phyloP scores from a whole-genome alignment of 2,888 invertebrate genomes.

The Hofmannophila pseudospretella region DNA sequence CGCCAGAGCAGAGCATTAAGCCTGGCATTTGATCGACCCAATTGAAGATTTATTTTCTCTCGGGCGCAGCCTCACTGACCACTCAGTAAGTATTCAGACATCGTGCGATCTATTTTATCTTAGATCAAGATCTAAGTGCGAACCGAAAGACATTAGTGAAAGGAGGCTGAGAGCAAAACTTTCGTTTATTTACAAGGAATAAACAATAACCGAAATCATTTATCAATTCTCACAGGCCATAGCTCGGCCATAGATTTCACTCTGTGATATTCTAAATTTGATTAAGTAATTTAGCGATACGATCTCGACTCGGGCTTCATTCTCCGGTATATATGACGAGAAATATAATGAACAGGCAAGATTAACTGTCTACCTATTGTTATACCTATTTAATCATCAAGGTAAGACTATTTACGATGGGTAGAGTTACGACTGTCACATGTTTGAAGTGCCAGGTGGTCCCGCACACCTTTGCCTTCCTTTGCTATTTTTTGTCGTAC shows the following conservation, averaged over 20 bases:
- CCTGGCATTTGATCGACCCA: conserved; percentile 73
- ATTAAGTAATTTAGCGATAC: conserved; percentile 40
- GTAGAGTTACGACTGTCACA: no score
- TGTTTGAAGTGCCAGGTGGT: no score
- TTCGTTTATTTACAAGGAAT: conserved; percentile 66
- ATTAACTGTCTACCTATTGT: not conserved
- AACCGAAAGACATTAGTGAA: conserved; percentile 72
- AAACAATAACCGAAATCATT: conserved; percentile 68
- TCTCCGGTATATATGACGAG: conserved; percentile 1
- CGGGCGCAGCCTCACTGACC: conserved; percentile 53
- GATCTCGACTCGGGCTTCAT: conserved; percentile 20
- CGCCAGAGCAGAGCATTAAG: conserved; percentile 38
- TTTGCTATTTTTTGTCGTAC: no score
- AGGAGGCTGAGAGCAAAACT: conserved; percentile 63
- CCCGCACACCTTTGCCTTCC: no score
- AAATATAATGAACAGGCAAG: not conserved
- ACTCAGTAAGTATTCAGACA: conserved; percentile 54
- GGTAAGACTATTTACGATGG: not conserved
- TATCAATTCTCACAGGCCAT: conserved; percentile 48
- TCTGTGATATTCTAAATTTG: conserved; percentile 48
- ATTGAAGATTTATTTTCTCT: conserved; percentile 75
- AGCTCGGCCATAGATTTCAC: conserved; percentile 56
- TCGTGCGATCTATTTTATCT: conserved; percentile 73
- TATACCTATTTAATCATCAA: not conserved
- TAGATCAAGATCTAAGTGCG: conserved; percentile 60